Conservation (phyloP, 37 sponge, comb jelly and placozoan species). For the Chondrilla cf. caribensis region DNA sequence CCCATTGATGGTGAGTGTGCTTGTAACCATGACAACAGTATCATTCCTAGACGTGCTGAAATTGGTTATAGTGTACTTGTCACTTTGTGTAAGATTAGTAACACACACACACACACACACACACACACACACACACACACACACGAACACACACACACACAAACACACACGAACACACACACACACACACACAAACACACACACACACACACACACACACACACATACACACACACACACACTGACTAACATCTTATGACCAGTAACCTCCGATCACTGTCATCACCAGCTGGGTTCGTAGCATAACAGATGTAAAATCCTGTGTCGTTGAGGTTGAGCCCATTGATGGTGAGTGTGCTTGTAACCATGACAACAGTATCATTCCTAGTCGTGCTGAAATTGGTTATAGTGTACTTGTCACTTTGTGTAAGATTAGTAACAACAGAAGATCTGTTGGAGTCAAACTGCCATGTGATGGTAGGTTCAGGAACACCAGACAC, state of each 20-base stretch:
- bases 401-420: not conserved
- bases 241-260: not conserved
- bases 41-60: no score
- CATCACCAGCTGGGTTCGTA: not conserved
- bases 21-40: no score
- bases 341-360: not conserved
- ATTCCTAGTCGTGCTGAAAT: not conserved
- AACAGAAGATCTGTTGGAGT: not conserved
- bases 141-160: no score
- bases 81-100: no score
- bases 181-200: no score
- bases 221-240: no score
- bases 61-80: no score
- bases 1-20: no score
- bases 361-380: not conserved
- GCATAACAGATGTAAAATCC: not conserved
- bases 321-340: not conserved
- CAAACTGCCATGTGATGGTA: not conserved
- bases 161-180: no score
- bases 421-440: not conserved
- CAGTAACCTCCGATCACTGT: not conserved
- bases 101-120: no score
- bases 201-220: no score
- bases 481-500: not conserved
- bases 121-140: no score